Evolutionary conservation across 2,888 invertebrate species (phyloP).

Genomic region (Silvanus unidentatus): DNA sequence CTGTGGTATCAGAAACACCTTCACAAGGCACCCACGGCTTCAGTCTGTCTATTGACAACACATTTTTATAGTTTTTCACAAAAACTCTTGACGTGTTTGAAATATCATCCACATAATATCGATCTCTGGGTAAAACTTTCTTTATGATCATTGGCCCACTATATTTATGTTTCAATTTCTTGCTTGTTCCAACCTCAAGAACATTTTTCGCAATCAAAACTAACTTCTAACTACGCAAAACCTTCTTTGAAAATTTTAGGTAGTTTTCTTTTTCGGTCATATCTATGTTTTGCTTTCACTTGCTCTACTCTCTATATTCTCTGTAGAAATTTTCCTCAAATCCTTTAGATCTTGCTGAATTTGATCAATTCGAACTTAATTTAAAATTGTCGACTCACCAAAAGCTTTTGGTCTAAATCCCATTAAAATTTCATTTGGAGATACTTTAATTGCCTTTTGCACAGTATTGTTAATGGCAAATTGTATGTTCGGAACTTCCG

Average conservation of each 20-base stretch:
- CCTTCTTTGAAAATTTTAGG: too few species aligned
- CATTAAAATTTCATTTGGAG: slow-evolving; percentile 19
- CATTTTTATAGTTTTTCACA: slow-evolving; percentile 12
- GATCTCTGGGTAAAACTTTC: slow-evolving; percentile 16
- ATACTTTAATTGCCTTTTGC: slow-evolving; percentile 12
- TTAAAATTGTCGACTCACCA: slow-evolving; percentile 10
- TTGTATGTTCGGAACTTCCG: slow-evolving; percentile 29
- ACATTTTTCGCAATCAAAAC: slow-evolving; percentile 17
- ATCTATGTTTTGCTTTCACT: slow-evolving; percentile 13
- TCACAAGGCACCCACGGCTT: slow-evolving; percentile 15
- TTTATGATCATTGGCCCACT: slow-evolving; percentile 18
- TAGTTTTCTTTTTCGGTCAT: slow-evolving; percentile 12
- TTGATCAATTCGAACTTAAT: slow-evolving; percentile 14
- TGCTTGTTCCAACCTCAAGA: slow-evolving; percentile 10
- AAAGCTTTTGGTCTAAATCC: slow-evolving; percentile 16
- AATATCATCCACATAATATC: slow-evolving; percentile 18
- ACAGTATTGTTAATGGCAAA: slow-evolving; percentile 30
- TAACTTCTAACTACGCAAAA: slow-evolving; percentile 15
- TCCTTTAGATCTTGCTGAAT: neutral
- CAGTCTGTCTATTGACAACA: slow-evolving; percentile 19
- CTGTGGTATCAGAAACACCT: slow-evolving; percentile 16
- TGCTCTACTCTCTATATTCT: slow-evolving; percentile 3
- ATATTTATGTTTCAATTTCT: slow-evolving; percentile 17
- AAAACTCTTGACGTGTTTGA: too few species aligned
- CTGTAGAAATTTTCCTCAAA: neutral